Evolutionary conservation across 2,888 invertebrate species (phyloP).

Genomic region (Tanytarsus gracilentus): DNA sequence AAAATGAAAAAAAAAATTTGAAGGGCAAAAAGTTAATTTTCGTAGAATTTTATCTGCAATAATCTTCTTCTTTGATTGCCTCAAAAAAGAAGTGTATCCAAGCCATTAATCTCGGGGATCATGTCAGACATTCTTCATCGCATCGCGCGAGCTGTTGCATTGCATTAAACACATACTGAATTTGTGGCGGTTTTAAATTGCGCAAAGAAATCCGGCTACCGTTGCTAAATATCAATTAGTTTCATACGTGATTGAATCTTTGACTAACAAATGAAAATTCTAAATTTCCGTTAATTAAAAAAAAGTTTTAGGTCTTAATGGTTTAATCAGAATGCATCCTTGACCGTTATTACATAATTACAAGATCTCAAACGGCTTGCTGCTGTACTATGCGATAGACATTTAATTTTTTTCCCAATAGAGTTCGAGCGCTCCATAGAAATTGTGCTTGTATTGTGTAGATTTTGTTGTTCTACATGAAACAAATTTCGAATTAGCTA

Average conservation of each 20-base stretch:
- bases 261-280: too few relatives aligned
- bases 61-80: not conserved
- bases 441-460: too few relatives aligned
- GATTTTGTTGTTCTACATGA: slow-evolving; percentile 22
- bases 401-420: too few relatives aligned
- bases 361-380: not conserved
- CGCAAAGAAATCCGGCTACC: slow-evolving; percentile 10
- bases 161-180: slow-evolving; percentile 7
- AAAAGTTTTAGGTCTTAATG: too few relatives aligned
- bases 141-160: not conserved
- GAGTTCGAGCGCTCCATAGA: too few relatives aligned
- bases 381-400: too few relatives aligned
- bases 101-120: slow-evolving; percentile 1
- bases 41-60: not conserved
- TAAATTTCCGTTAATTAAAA: too few relatives aligned
- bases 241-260: not conserved
- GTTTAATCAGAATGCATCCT: too few relatives aligned
- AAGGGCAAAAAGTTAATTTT: not conserved
- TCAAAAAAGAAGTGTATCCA: too few relatives aligned
- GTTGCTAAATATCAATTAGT: slow-evolving; percentile 14
- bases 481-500: slow-evolving; percentile 24
- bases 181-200: not conserved
- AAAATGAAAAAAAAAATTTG: not conserved
- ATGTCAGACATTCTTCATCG: slow-evolving; percentile 9
- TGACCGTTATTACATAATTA: not conserved